Evolutionary conservation across 2,888 invertebrate genomes (phyloP), one percentile per base, ranked within the genome.

Genomic region (Ptychoptera contaminata): DNA sequence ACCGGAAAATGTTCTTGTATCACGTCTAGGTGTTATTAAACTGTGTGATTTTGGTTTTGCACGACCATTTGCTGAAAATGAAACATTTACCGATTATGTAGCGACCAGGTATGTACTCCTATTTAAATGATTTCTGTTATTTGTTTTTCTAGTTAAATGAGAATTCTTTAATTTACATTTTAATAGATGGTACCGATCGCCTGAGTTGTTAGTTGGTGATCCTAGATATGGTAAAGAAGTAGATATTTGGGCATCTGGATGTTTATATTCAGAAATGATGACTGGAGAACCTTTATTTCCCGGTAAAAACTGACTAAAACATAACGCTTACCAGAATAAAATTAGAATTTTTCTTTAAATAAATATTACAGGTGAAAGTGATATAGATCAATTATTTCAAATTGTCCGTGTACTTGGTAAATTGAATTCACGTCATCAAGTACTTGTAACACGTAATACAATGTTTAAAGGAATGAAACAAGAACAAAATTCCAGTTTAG

Each of bases 41-140:
- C 68, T 91, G n/a, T 90, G 90, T 61, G 90, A 91, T 68, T 82
- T 91, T 53, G 90, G 91, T 2, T 90, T 90, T 58, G 90, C 90
- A 0, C 69, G 90, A 32, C 68, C 81, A 1, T 67, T 83, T 45
- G 77, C 79, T 1, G 70, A 73, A 0, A 82, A 83, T 1, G 86
- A 87, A 59, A 77, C 80, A 1, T 86, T 83, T 67, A 90, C 85
- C 46, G 90, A 88, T 64, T 90, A 90, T 60, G 90, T 90, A 31
- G 90, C 90, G 10, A 91, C 91, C 0, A 66, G 88, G 48, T 49
- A 47, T n/a, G 5, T 31, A 3, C n/a, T n/a, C n/a, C n/a, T n/a
- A n/a, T n/a, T n/a, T n/a, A n/a, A n/a, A n/a, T 42, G 35, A 5
- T 12, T 12, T n/a, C 32, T 12, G 15, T 16, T 16, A 2, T 8